Percentiles rank a stretch among this genome's conserved stretches.
Evolutionary conservation across 2,797 vertebrate species (phyloP).

Genomic region (Gobio occitaniae): DNA sequence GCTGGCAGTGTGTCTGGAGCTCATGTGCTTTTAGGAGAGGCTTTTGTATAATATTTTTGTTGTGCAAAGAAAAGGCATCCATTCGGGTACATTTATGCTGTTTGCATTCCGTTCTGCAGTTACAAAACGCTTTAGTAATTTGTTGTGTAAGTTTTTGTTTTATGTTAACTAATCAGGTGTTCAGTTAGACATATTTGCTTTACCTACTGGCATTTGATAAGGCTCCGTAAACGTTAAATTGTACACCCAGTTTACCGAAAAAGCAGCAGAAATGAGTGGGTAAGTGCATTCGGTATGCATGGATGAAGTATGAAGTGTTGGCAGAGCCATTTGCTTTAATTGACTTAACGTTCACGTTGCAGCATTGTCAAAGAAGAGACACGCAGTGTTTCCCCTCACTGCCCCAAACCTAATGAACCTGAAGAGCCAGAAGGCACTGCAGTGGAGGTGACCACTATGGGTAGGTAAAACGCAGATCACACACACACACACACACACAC

Average conservation of each 20-base stretch:
- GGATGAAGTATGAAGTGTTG: neutral
- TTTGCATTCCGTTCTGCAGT: neutral
- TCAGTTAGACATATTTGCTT: neutral
- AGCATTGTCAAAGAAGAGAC: conserved; percentile 69
- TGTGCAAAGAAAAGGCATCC: fast-evolving
- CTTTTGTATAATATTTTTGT: too few species aligned
- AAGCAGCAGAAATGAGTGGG: conserved; percentile 54
- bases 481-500: too few species aligned
- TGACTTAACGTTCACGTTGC: neutral
- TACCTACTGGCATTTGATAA: neutral
- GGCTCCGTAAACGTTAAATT: neutral
- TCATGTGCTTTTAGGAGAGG: neutral
- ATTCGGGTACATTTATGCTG: neutral
- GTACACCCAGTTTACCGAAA: neutral
- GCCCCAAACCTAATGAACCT: conserved; percentile 80
- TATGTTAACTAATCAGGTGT: neutral
- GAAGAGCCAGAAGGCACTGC: conserved; percentile 78
- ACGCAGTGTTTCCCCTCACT: conserved; percentile 79
- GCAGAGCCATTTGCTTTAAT: neutral
- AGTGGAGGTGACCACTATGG: conserved; percentile 68
- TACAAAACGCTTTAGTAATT: neutral
- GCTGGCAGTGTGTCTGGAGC: neutral
- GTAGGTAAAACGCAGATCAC: conserved; percentile 55
- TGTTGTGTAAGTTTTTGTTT: neutral
- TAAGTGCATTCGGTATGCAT: conserved; percentile 39